Evolutionary conservation across 2,888 invertebrate species (phyloP).

Genomic region (Callyntrura sp.): DNA sequence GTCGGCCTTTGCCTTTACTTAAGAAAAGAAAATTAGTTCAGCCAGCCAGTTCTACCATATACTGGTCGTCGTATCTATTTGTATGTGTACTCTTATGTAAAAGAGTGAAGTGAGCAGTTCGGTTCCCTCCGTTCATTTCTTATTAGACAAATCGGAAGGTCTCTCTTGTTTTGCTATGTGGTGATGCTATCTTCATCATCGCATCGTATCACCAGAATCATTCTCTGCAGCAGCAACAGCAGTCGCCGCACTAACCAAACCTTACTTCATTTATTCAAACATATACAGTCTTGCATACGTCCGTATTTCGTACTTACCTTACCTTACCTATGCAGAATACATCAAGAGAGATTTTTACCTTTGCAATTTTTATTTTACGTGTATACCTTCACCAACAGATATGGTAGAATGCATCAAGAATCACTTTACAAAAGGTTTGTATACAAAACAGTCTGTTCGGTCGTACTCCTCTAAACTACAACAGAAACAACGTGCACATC

Average conservation of each 20-base stretch:
- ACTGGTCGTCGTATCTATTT: background rate
- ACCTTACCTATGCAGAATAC: slow-evolving; percentile 19
- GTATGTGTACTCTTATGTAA: background rate
- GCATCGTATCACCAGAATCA: slow-evolving; percentile 32
- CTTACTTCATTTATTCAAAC: slow-evolving; percentile 11
- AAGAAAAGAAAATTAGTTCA: slow-evolving; percentile 74
- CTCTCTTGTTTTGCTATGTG: slow-evolving; percentile 19
- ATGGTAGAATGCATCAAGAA: slow-evolving; percentile 37
- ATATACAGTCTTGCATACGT: background rate
- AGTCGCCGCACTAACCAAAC: slow-evolving; percentile 9
- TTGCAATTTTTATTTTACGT: slow-evolving; percentile 53
- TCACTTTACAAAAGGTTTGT: slow-evolving; percentile 59
- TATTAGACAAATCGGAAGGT: slow-evolving; percentile 66
- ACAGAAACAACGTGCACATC: slow-evolving; percentile 66
- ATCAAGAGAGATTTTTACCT: slow-evolving; percentile 60
- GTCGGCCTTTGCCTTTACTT: slow-evolving; percentile 66
- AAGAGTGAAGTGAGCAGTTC: slow-evolving; percentile 57
- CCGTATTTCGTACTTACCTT: too few species aligned
- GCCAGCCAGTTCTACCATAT: slow-evolving; percentile 41
- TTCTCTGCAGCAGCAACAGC: slow-evolving; percentile 1
- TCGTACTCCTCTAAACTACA: background rate
- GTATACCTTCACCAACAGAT: slow-evolving; percentile 32
- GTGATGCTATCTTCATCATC: slow-evolving; percentile 1
- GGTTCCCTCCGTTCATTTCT: slow-evolving; percentile 67
- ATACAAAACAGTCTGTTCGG: slow-evolving; percentile 16